Conservation (phyloP, 2,113 vertebrate genomes). For the Mus musculus region GRCm39 chr1:58507001-58507500, state of each 20-base stretch:
- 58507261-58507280: background rate
- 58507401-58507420: background rate
- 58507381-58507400: background rate
- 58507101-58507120: background rate
- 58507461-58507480: constrained; percentile 11
- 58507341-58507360: background rate
- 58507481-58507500: background rate
- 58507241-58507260: background rate
- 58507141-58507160: too few relatives aligned
- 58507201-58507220: background rate
- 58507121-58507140: background rate
- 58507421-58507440: background rate
- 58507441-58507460: background rate
- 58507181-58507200: background rate
- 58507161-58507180: background rate
- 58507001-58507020: background rate
- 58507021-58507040: background rate
- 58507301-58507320: background rate
- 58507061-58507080: too few relatives aligned
- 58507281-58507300: background rate
- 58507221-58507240: background rate
- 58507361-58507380: background rate
- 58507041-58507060: background rate
- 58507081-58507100: background rate
- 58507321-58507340: background rate